Evolutionary conservation across 92 coral and sea anemone genomes (phyloP), one percentile per base, ranked within the genome.

Genomic region (Nematostella vectensis): DNA sequence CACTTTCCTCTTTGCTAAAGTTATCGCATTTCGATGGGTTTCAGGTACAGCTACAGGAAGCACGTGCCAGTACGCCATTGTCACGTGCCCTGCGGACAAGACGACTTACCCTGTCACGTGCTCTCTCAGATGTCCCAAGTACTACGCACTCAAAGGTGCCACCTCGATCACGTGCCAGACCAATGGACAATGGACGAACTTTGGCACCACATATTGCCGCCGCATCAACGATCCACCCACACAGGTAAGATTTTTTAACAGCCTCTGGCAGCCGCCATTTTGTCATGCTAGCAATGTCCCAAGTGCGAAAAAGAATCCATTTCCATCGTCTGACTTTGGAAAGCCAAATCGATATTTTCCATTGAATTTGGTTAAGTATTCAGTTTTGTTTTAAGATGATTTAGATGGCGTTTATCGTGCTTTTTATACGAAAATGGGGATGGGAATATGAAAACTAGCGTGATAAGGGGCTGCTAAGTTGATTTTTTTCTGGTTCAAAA

Each of bases 181-280:
- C 8, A 76, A 78, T 47, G 98, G 96, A 29, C 83, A 58, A 18
- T 91, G 98, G 98, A 58, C 84, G 11, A 55, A 89, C 4, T 81
- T 73, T 48, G 55, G 93, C 6, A 49, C 75, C 47, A 73, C 98
- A 20, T 91, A 74, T 64, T 91, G 98, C 66, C 81, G 96, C 48
- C 57, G 98, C 52, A 86, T 65, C 69, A 91, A 91, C 30, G 98
- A 91, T 47, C 96, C 98, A 15, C 98, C 98, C 15, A 74, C 78
- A 4, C 96, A 76, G 96, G 98, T 91, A 51, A 25, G 44, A 4
- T n/a, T n/a, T n/a, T n/a, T n/a, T n/a, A n/a, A n/a, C n/a, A n/a
- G n/a, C n/a, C n/a, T n/a, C n/a, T n/a, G n/a, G n/a, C n/a, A n/a
- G n/a, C n/a, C n/a, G n/a, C n/a, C n/a, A n/a, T n/a, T n/a, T n/a